Percentiles rank a stretch among this genome's conserved stretches.
Evolutionary conservation across 2,113 vertebrate species (phyloP).

Genomic region (Neogobius melanostomus): DNA sequence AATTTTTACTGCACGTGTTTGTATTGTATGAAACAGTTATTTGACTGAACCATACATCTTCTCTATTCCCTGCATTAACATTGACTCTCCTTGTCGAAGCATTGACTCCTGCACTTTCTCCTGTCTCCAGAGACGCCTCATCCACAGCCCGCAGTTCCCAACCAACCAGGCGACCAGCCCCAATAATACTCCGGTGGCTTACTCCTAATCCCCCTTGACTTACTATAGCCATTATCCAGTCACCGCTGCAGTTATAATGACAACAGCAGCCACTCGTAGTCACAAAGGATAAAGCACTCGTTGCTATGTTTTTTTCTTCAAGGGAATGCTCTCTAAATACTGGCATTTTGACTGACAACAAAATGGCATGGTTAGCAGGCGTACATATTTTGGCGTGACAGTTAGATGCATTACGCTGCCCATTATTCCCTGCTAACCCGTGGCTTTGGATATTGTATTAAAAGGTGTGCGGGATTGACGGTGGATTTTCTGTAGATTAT

Average conservation of each 20-base stretch:
- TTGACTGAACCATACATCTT: background rate
- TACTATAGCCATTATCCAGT: slow-evolving; percentile 68
- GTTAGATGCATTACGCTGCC: slow-evolving; percentile 27
- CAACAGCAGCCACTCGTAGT: slow-evolving; percentile 53
- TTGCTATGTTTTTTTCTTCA: slow-evolving; percentile 23
- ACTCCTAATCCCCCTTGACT: slow-evolving; percentile 69
- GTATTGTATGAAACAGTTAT: background rate
- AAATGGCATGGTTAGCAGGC: slow-evolving; percentile 11
- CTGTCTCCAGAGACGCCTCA: slow-evolving; percentile 41
- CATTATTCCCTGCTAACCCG: slow-evolving; percentile 40
- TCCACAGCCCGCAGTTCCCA: slow-evolving; percentile 33
- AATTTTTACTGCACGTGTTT: background rate
- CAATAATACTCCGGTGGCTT: slow-evolving; percentile 58
- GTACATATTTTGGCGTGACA: slow-evolving; percentile 24
- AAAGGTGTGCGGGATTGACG: slow-evolving; percentile 31
- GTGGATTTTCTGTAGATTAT: slow-evolving; percentile 42
- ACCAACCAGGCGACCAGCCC: slow-evolving; percentile 49
- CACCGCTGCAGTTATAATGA: slow-evolving; percentile 68
- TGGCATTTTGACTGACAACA: slow-evolving; percentile 27
- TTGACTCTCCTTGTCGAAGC: slow-evolving; percentile 15
- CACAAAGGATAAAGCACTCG: slow-evolving; percentile 48
- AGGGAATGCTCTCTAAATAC: slow-evolving; percentile 35
- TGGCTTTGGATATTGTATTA: slow-evolving; percentile 43
- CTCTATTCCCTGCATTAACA: slow-evolving; percentile 7
- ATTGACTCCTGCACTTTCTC: slow-evolving; percentile 6